Conservation (phyloP, 2,888 invertebrate genomes). For the Argyresthia albistria region DNA sequence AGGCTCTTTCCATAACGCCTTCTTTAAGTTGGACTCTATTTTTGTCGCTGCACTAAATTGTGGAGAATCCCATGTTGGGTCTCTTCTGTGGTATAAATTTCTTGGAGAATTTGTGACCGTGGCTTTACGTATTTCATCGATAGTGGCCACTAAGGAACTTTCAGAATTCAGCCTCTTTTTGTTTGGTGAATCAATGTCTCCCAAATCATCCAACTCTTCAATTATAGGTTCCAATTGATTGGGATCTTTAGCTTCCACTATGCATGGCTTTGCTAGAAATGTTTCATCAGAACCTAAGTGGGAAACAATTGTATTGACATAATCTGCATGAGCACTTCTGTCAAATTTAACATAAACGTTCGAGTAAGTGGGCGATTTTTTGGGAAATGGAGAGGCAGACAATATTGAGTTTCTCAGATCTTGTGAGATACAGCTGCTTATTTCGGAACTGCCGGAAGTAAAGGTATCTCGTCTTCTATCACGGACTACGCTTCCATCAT, state of each 20-base stretch:
- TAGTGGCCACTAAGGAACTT: slow-evolving; percentile 75
- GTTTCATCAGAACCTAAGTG: slow-evolving; percentile 55
- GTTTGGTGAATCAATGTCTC: slow-evolving; percentile 47
- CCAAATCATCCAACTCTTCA: slow-evolving; percentile 72
- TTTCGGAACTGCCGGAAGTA: slow-evolving; percentile 72
- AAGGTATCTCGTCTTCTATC: slow-evolving; percentile 71
- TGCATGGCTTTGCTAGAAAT: slow-evolving; percentile 70
- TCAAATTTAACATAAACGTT: slow-evolving; percentile 62
- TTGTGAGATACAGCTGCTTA: slow-evolving; percentile 60
- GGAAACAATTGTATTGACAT: slow-evolving; percentile 65
- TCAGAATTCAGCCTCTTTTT: slow-evolving; percentile 62
- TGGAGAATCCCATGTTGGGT: slow-evolving; percentile 61
- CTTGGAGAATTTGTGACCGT: slow-evolving; percentile 71
- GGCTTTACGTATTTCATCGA: slow-evolving; percentile 74
- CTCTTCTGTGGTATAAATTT: slow-evolving; percentile 68
- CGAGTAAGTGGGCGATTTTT: slow-evolving; percentile 55
- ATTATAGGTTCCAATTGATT: slow-evolving; percentile 67
- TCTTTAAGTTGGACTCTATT: slow-evolving; percentile 45
- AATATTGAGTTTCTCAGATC: slow-evolving; percentile 56
- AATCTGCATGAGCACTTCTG: slow-evolving; percentile 58
- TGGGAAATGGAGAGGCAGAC: slow-evolving; percentile 56
- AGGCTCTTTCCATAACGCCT: slow-evolving; percentile 62
- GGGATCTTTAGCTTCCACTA: slow-evolving; percentile 68
- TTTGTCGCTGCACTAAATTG: slow-evolving; percentile 38
- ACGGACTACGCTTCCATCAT: slow-evolving; percentile 74